Evolutionary conservation across 2,888 invertebrate species (phyloP).

Genomic region (Pollenia amentaria): DNA sequence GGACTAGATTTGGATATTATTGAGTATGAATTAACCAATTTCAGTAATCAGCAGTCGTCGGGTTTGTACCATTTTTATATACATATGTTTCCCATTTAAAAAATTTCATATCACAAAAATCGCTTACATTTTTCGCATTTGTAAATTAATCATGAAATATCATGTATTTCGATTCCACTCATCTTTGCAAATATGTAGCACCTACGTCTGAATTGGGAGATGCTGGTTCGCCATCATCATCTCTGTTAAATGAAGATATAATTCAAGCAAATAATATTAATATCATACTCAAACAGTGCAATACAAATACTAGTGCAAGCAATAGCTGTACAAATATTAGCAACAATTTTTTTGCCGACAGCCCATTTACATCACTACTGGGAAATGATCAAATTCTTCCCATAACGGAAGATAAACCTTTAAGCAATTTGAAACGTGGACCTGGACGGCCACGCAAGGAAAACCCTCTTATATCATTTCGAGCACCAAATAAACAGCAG

Average conservation of each 20-base stretch:
- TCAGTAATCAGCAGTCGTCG: constrained; percentile 61
- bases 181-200: constrained; percentile 61
- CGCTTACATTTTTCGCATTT: constrained; percentile 17
- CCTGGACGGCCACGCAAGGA: constrained; percentile 93
- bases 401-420: constrained; percentile 32
- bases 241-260: constrained; percentile 64
- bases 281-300: constrained; percentile 67
- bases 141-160: constrained; percentile 46
- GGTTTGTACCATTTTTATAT: constrained; percentile 49
- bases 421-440: constrained; percentile 87
- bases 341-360: constrained; percentile 48
- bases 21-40: constrained; percentile 61
- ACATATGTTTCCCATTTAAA: neutral
- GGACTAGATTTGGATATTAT: constrained; percentile 61
- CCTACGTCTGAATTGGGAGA: constrained; percentile 65
- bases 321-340: constrained; percentile 25
- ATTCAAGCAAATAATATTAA: constrained; percentile 66
- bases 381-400: constrained; percentile 46
- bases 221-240: constrained; percentile 63
- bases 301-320: constrained; percentile 14
- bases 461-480: constrained; percentile 73
- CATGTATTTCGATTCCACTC: constrained; percentile 46
- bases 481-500: constrained; percentile 73
- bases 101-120: constrained; percentile 1
- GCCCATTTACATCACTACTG: constrained; percentile 24